Percentiles rank a stretch among this genome's conserved stretches.
Evolutionary conservation across 2,113 vertebrate species (phyloP).

Genomic region (Epinephelus fuscoguttatus): DNA sequence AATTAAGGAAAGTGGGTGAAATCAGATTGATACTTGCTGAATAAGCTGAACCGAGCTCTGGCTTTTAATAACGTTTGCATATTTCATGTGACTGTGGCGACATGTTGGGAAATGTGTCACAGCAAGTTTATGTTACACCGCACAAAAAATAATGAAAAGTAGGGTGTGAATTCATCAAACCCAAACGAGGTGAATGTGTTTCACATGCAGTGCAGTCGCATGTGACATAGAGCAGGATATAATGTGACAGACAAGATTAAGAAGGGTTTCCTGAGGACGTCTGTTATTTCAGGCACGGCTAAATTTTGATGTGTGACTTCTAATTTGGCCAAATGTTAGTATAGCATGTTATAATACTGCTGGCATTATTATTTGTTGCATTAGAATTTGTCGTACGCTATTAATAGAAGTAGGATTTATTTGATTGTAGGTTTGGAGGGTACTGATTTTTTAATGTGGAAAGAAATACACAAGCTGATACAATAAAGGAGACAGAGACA

Average conservation of each 20-base stretch:
- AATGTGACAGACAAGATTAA: neutral
- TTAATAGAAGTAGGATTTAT: neutral
- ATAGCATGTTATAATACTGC: neutral
- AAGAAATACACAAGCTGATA: conserved; percentile 6
- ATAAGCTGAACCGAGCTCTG: neutral
- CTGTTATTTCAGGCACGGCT: neutral
- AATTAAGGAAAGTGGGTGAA: conserved; percentile 15
- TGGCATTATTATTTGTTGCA: neutral
- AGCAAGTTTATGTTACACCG: conserved; percentile 27
- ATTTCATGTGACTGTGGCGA: conserved; percentile 44
- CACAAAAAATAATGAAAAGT: conserved; percentile 22
- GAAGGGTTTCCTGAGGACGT: neutral
- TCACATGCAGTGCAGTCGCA: neutral
- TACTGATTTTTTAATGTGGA: neutral
- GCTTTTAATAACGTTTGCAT: conserved; percentile 41
- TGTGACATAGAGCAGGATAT: neutral
- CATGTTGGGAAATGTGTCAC: conserved; percentile 25
- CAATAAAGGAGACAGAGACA: conserved; percentile 7
- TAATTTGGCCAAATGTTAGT: conserved; percentile 1
- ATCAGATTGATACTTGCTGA: conserved; percentile 39
- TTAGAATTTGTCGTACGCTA: neutral
- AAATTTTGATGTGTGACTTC: neutral
- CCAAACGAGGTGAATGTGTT: neutral
- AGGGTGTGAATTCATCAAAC: conserved; percentile 10
- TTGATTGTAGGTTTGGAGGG: neutral